These are phyloP conservation scores for Meloidogyne exigua DNA, from an alignment of 1,140 invertebrate genomes.

Conservation along the genomic window DNA sequence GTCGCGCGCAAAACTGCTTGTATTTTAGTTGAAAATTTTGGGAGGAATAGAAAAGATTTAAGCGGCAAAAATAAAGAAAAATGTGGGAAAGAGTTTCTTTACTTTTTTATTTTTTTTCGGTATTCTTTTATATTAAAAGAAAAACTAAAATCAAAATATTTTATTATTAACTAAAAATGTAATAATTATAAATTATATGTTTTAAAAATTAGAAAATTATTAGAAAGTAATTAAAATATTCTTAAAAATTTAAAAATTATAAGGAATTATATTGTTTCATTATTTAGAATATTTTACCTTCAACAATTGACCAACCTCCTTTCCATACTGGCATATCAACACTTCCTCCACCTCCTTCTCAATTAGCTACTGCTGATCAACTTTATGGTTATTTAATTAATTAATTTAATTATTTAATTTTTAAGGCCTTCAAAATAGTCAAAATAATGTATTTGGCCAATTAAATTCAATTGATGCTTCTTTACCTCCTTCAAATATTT, in stretches of 20 bases:
- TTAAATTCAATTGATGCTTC: neutral
- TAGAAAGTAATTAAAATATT: too few relatives aligned
- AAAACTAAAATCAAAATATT: neutral
- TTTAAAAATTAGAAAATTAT: too few relatives aligned
- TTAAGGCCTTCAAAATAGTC: neutral
- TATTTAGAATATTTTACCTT: neutral
- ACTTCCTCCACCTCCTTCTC: slow-evolving; percentile 17
- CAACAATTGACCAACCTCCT: neutral
- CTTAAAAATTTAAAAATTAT: too few relatives aligned
- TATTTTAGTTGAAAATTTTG: neutral
- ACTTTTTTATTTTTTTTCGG: neutral
- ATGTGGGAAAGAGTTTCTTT: neutral
- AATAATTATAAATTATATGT: too few relatives aligned
- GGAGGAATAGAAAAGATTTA: neutral
- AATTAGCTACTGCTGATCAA: slow-evolving; percentile 2
- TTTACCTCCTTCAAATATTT: neutral
- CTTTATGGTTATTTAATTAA: slow-evolving; percentile 13
- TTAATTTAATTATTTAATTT: neutral
- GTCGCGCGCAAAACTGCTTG: neutral
- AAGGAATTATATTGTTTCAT: too few relatives aligned
- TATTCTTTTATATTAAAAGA: neutral
- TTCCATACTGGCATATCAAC: slow-evolving; percentile 5
- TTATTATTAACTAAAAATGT: neutral
- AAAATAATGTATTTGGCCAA: neutral
- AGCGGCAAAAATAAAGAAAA: neutral